phyloP scores from a whole-genome alignment of 2,888 invertebrate genomes.

The Xestia sexstrigata region DNA sequence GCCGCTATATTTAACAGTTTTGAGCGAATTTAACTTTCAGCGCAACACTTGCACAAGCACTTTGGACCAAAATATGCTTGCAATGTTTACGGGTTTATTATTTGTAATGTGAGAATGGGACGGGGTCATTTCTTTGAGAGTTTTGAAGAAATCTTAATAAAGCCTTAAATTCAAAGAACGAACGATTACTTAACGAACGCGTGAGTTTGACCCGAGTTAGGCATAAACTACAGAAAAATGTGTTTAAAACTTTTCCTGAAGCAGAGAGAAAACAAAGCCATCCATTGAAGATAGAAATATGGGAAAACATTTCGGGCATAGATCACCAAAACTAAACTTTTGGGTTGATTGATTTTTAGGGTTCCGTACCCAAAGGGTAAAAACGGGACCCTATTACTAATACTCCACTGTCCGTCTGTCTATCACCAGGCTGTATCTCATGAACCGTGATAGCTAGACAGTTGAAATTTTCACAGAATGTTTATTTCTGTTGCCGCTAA shows the following conservation, averaged over 20 bases:
- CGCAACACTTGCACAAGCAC: conserved; percentile 60
- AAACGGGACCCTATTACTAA: too few species aligned
- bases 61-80: conserved; percentile 37
- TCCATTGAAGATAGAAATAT: neutral
- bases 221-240: too few species aligned
- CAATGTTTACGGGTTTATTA: conserved; percentile 48
- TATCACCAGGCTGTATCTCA: too few species aligned
- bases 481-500: too few species aligned
- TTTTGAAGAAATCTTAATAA: neutral
- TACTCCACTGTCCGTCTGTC: too few species aligned
- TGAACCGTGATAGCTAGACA: too few species aligned
- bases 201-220: neutral
- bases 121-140: conserved; percentile 27
- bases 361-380: too few species aligned
- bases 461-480: too few species aligned
- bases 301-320: neutral
- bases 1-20: conserved; percentile 35
- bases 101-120: conserved; percentile 46
- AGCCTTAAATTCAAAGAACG: neutral
- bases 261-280: neutral
- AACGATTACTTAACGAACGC: too few species aligned
- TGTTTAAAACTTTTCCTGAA: neutral
- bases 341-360: neutral
- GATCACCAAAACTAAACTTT: neutral
- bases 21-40: conserved; percentile 50